Conservation (phyloP, 2,797 vertebrate genomes). For the Okamejei kenojei region DNA sequence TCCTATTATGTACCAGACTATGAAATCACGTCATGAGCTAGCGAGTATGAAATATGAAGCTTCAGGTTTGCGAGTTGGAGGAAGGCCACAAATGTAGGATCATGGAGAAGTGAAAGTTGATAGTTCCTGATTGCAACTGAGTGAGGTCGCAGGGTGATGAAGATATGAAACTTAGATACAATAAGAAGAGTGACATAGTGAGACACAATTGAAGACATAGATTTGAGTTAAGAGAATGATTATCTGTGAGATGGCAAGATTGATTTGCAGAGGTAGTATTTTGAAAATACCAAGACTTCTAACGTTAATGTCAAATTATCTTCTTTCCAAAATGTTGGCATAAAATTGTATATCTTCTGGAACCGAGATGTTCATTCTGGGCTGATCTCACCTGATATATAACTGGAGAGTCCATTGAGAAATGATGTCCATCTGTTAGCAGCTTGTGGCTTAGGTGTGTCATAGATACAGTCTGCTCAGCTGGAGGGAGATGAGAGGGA, state of each 20-base stretch:
- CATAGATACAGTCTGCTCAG: too few species aligned
- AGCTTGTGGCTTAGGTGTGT: too few species aligned
- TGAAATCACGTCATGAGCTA: background rate
- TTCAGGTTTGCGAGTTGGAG: background rate
- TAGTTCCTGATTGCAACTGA: background rate
- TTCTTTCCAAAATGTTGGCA: too few species aligned
- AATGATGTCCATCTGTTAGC: too few species aligned
- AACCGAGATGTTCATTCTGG: too few species aligned
- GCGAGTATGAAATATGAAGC: background rate
- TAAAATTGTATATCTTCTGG: too few species aligned
- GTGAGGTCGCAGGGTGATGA: background rate
- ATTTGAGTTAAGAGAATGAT: background rate
- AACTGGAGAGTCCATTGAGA: too few species aligned
- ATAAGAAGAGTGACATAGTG: background rate
- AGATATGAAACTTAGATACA: background rate
- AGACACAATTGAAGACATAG: background rate
- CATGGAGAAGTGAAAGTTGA: background rate
- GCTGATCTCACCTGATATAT: too few species aligned
- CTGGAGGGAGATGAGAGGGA: too few species aligned
- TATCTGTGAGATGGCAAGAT: background rate
- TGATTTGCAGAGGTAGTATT: background rate
- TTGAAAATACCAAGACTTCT: background rate
- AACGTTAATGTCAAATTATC: conserved; percentile 49
- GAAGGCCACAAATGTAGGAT: background rate
- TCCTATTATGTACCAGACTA: background rate